Percentiles rank a stretch among this genome's conserved stretches.
Evolutionary conservation across 1,140 invertebrate genomes (phyloP).

Genomic region (Panonychus citri): DNA sequence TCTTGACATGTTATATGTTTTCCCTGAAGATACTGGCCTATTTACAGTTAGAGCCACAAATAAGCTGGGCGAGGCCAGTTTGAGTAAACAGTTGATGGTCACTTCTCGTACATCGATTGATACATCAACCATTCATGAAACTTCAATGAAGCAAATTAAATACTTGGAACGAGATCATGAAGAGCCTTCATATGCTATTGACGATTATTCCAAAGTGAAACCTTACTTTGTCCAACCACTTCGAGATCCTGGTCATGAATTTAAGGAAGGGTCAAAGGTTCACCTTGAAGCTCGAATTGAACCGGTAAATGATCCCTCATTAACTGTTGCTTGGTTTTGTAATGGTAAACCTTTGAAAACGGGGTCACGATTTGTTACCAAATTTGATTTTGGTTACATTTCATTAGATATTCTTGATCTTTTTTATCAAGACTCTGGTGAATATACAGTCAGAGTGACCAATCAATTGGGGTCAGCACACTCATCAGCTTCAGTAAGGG

Average conservation of each 20-base stretch:
- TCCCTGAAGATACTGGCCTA: conserved; percentile 24
- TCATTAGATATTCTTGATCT: conserved; percentile 71
- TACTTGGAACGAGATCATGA: conserved; percentile 54
- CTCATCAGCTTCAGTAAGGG: neutral
- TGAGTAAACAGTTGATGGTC: conserved; percentile 43
- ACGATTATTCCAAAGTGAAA: conserved; percentile 31
- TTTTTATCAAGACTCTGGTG: conserved; percentile 68
- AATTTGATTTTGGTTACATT: conserved; percentile 81
- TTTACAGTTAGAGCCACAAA: conserved; percentile 27
- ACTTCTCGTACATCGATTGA: conserved; percentile 38
- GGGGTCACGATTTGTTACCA: conserved; percentile 20
- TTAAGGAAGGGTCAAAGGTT: conserved; percentile 68
- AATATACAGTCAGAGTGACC: conserved; percentile 32
- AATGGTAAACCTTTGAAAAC: conserved; percentile 64
- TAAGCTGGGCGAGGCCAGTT: conserved; percentile 38
- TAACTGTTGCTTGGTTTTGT: conserved; percentile 83
- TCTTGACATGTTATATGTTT: conserved; percentile 30
- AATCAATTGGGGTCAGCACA: conserved; percentile 35
- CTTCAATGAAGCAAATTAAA: conserved; percentile 60
- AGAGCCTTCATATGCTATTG: conserved; percentile 24
- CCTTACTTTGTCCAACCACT: conserved; percentile 58
- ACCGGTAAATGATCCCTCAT: conserved; percentile 72
- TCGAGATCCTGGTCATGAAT: conserved; percentile 49
- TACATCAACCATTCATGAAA: conserved; percentile 59
- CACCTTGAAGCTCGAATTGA: conserved; percentile 93